Evolutionary conservation across 1,140 invertebrate genomes (phyloP).

Genomic region (Campodea augens): DNA sequence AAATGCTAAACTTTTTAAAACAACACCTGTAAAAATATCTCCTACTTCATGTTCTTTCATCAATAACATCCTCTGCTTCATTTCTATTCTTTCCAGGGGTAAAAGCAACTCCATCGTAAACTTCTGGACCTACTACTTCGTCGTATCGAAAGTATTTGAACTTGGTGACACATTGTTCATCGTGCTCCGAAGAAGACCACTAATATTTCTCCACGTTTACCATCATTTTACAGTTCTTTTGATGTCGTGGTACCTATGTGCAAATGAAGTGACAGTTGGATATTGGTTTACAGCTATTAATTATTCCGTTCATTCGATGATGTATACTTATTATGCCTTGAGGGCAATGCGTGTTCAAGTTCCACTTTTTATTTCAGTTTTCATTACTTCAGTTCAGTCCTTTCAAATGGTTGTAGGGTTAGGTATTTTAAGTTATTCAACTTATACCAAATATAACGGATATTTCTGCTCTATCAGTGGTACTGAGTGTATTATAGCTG

Average conservation of each 20-base stretch:
- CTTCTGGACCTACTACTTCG: constrained; percentile 32
- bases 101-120: constrained; percentile 22
- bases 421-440: constrained; percentile 25
- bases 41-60: too few relatives aligned
- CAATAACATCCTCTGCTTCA: too few relatives aligned
- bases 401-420: constrained; percentile 34
- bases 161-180: constrained; percentile 37
- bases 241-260: constrained; percentile 35
- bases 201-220: constrained; percentile 39
- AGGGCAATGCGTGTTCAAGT: constrained; percentile 25
- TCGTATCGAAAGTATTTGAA: constrained; percentile 31
- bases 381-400: constrained; percentile 32
- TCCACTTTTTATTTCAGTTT: constrained; percentile 28
- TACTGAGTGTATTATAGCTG: constrained; percentile 28
- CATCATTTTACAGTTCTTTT: constrained; percentile 37
- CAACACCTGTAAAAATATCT: too few relatives aligned
- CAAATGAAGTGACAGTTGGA: constrained; percentile 31
- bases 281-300: constrained; percentile 37
- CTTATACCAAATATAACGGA: constrained; percentile 18
- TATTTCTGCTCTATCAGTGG: constrained; percentile 28
- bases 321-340: constrained; percentile 37
- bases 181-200: constrained; percentile 35
- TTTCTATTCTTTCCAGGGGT: constrained; percentile 3
- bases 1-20: too few relatives aligned
- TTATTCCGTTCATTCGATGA: constrained; percentile 34